Percentiles rank a stretch among this genome's conserved stretches.
These are phyloP conservation scores for Cephalopachus bancanus DNA, from an alignment of 2,797 vertebrate genomes.

Conservation along the genomic window DNA sequence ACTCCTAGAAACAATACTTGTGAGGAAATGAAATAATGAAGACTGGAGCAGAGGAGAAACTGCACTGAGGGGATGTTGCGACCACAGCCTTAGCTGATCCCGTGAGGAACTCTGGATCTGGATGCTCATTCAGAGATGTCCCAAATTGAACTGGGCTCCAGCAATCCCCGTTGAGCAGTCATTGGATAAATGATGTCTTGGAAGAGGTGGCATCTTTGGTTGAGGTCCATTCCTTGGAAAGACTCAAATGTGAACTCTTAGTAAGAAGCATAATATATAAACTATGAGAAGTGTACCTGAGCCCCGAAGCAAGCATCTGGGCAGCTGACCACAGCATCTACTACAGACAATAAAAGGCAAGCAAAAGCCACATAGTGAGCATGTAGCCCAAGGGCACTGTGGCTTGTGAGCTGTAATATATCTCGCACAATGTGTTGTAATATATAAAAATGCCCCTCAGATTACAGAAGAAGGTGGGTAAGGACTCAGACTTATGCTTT, in stretches of 20 bases:
- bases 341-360: no score
- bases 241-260: neutral
- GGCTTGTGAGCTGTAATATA: fast-evolving
- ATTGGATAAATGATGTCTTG: neutral
- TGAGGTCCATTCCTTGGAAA: neutral
- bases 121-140: neutral
- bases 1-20: fast-evolving
- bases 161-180: no score
- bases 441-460: no score
- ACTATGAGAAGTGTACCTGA: fast-evolving
- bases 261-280: fast-evolving
- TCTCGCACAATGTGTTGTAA: fast-evolving
- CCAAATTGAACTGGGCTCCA: neutral
- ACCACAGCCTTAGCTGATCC: neutral
- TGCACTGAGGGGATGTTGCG: fast-evolving
- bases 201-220: neutral
- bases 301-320: neutral
- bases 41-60: neutral
- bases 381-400: neutral
- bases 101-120: fast-evolving
- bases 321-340: neutral
- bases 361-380: neutral
- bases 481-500: neutral
- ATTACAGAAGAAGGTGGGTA: neutral
- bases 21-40: neutral